These are phyloP conservation scores for Hiodon tergisus DNA, from an alignment of 2,113 vertebrate species.

Conservation along the genomic window DNA sequence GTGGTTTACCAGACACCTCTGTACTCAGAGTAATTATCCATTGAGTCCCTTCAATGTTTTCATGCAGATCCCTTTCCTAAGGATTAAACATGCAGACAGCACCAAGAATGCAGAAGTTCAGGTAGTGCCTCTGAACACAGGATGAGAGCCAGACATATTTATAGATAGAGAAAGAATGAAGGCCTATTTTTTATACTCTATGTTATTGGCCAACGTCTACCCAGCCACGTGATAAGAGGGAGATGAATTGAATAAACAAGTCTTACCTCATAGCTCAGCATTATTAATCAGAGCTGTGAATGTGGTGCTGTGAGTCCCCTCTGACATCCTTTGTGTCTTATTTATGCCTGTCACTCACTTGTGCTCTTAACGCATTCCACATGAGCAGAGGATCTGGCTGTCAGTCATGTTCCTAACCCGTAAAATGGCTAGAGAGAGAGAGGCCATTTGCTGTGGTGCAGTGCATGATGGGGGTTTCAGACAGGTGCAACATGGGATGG, in stretches of 20 bases:
- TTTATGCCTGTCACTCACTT: slow-evolving; percentile 55
- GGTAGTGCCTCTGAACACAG: too few species aligned
- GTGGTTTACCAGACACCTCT: too few species aligned
- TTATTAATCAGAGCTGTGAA: slow-evolving; percentile 57
- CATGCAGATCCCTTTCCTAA: too few species aligned
- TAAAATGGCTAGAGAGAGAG: slow-evolving; percentile 31
- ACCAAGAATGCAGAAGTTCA: too few species aligned
- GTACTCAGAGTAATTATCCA: too few species aligned
- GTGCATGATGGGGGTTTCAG: slow-evolving; percentile 25
- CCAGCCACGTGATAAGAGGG: slow-evolving; percentile 51
- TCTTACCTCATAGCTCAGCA: slow-evolving; percentile 48
- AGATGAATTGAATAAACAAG: slow-evolving; percentile 55
- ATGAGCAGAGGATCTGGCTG: slow-evolving; percentile 30
- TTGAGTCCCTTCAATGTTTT: too few species aligned
- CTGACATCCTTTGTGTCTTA: slow-evolving; percentile 64
- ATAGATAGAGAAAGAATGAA: slow-evolving; percentile 22
- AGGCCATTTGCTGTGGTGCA: slow-evolving; percentile 26
- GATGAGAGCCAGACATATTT: too few species aligned
- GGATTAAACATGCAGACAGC: too few species aligned
- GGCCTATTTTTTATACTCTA: slow-evolving; percentile 32
- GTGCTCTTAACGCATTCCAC: slow-evolving; percentile 50
- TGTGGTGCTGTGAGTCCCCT: slow-evolving; percentile 45
- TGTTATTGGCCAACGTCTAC: slow-evolving; percentile 51
- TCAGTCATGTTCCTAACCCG: slow-evolving; percentile 41
- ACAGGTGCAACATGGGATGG: background rate